These are phyloP conservation scores for Andinoacara biseriatus DNA, from an alignment of 2,113 vertebrate species.

Conservation along the genomic window DNA sequence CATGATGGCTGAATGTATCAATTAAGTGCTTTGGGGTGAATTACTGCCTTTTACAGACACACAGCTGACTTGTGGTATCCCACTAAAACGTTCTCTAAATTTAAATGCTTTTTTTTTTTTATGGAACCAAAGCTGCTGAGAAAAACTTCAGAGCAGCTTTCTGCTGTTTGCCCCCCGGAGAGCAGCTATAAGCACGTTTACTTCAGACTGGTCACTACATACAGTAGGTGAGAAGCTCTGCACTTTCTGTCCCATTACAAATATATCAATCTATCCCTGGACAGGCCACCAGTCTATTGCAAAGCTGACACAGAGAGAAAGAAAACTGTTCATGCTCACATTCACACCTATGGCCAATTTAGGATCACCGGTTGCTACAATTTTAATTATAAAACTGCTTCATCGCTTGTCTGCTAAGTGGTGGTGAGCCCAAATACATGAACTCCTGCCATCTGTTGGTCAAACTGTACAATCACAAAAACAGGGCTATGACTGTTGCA, in stretches of 20 bases:
- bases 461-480: conserved; percentile 16
- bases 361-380: not conserved
- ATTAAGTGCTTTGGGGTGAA: not conserved
- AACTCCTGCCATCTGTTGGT: conserved; percentile 68
- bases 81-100: no score
- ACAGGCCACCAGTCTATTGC: not conserved
- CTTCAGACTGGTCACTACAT: no score
- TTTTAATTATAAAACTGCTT: not conserved
- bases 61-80: not conserved
- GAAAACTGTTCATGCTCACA: not conserved
- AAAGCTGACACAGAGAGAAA: not conserved
- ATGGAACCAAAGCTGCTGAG: no score
- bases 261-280: not conserved
- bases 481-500: not conserved
- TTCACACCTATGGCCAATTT: not conserved
- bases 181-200: no score
- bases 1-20: not conserved
- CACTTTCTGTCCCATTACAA: not conserved
- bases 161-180: no score
- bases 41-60: not conserved
- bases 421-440: not conserved
- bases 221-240: not conserved
- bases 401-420: not conserved
- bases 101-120: no score
- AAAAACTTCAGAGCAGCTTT: no score